phyloP scores from a whole-genome alignment of 2,797 vertebrate genomes.

The Scarus forsteni region DNA sequence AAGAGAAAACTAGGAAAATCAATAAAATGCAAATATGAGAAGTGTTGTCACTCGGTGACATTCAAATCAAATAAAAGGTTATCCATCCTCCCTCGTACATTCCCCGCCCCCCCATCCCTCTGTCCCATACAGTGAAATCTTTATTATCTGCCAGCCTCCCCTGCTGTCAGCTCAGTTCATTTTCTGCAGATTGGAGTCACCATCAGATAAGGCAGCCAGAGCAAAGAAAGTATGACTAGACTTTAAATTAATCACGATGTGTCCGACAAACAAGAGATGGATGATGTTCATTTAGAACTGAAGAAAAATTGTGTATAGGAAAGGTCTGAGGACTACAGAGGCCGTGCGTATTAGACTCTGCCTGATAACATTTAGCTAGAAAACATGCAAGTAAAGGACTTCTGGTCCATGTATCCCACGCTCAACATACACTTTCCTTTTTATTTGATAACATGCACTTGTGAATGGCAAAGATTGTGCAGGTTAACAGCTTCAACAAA shows the following conservation, averaged over 20 bases:
- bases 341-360: too few relatives aligned
- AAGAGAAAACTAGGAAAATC: background rate
- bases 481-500: conserved; percentile 18
- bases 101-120: background rate
- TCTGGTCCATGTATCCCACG: too few relatives aligned
- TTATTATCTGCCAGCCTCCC: conserved; percentile 29
- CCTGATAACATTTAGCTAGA: too few relatives aligned
- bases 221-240: conserved; percentile 9
- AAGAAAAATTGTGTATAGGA: background rate
- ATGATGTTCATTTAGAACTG: conserved; percentile 3
- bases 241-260: conserved; percentile 42
- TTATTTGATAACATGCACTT: too few relatives aligned
- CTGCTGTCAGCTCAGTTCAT: conserved; percentile 40
- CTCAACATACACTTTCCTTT: too few relatives aligned
- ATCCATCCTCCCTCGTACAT: conserved; percentile 5
- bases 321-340: conserved; percentile 5
- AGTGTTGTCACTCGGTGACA: conserved; percentile 14
- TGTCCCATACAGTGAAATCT: conserved; percentile 33
- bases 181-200: conserved; percentile 33
- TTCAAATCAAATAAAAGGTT: conserved; percentile 23
- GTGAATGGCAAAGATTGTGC: background rate
- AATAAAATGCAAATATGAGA: background rate
- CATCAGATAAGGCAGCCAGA: conserved; percentile 29
- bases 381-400: too few relatives aligned
- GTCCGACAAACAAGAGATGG: conserved; percentile 26